These are phyloP conservation scores for Coptodon rendalli DNA, from an alignment of 2,113 vertebrate genomes.

Conservation along the genomic window DNA sequence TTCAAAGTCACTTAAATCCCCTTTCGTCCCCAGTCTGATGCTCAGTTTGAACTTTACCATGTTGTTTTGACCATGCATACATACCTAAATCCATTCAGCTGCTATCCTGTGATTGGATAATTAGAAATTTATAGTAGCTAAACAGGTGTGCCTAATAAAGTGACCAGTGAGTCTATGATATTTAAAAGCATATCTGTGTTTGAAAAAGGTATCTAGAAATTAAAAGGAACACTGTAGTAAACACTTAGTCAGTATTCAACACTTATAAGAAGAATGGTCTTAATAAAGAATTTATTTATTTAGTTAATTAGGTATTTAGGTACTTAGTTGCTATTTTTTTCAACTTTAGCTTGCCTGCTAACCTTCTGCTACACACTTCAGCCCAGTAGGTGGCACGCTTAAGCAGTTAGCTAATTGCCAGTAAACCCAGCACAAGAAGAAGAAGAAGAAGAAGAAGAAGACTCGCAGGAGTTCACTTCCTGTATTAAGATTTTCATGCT, in stretches of 20 bases:
- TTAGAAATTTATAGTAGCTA: background rate
- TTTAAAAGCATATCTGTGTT: background rate
- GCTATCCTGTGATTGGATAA: background rate
- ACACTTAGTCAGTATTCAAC: background rate
- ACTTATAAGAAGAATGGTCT: background rate
- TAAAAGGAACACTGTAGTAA: background rate
- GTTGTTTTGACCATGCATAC: background rate
- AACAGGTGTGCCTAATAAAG: background rate
- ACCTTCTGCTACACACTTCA: background rate
- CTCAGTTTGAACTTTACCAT: background rate
- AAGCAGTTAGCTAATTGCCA: background rate
- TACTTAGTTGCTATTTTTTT: background rate
- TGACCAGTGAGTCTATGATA: background rate
- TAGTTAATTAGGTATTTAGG: background rate
- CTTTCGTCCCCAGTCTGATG: background rate
- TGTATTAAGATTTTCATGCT: background rate
- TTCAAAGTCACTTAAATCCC: background rate
- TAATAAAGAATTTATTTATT: background rate
- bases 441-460: background rate
- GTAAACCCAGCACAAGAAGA: background rate
- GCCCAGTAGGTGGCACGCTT: background rate
- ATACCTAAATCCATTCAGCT: background rate
- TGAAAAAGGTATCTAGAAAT: background rate
- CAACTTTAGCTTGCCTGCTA: background rate
- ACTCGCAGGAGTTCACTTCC: conserved; percentile 39